These are phyloP conservation scores for Pristionchus entomophagus DNA, from an alignment of 2,888 invertebrate species.

Conservation along the genomic window DNA sequence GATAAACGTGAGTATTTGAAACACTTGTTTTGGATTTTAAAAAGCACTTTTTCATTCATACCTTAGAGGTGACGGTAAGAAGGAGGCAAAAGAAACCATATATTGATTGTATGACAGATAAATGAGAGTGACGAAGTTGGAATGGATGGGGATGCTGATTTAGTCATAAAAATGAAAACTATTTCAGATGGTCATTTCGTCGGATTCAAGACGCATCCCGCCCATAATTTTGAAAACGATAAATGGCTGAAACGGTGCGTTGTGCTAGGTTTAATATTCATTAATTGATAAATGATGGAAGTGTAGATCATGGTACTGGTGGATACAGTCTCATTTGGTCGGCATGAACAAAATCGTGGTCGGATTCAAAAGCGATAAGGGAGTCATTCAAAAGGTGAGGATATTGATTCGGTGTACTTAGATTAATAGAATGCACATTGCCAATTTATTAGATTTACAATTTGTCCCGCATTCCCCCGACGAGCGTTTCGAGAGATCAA, in stretches of 20 bases:
- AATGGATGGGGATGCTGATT: slow-evolving; percentile 76
- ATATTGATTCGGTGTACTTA: too few relatives aligned
- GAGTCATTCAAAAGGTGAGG: slow-evolving; percentile 79
- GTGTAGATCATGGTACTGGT: slow-evolving; percentile 79
- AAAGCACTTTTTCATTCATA: neutral
- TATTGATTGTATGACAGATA: too few relatives aligned
- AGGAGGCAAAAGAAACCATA: too few relatives aligned
- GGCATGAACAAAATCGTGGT: slow-evolving; percentile 83
- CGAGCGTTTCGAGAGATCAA: too few relatives aligned
- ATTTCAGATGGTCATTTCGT: neutral
- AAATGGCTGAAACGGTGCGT: neutral
- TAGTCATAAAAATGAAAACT: slow-evolving; percentile 77
- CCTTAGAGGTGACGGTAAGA: too few relatives aligned
- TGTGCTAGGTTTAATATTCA: too few relatives aligned
- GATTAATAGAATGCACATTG: too few relatives aligned
- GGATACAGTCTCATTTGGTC: slow-evolving; percentile 85
- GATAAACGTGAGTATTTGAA: slow-evolving; percentile 49
- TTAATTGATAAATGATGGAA: neutral
- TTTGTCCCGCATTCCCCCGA: too few relatives aligned
- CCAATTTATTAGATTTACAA: too few relatives aligned
- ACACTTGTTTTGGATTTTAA: neutral
- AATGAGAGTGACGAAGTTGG: too few relatives aligned
- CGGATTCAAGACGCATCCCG: neutral
- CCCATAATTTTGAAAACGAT: neutral
- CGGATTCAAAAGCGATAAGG: slow-evolving; percentile 84